Percentiles rank a stretch among this genome's conserved stretches.
Evolutionary conservation across 1,140 invertebrate species (phyloP).

Genomic region (Trichonephila clavipes): DNA sequence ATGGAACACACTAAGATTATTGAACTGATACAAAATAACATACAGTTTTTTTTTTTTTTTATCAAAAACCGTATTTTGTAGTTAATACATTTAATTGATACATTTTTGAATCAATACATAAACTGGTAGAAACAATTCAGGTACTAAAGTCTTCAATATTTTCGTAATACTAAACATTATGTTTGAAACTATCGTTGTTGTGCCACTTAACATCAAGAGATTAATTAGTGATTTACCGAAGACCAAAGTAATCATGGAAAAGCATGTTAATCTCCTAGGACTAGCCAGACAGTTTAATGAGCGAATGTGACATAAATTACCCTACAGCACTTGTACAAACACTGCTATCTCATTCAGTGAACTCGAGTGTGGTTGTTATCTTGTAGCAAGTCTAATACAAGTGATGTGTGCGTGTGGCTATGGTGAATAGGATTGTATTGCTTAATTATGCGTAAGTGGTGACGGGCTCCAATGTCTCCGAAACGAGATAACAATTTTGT

Average conservation of each 20-base stretch:
- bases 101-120: neutral
- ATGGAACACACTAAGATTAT: too few species aligned
- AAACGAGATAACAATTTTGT: neutral
- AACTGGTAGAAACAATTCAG: neutral
- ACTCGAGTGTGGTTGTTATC: slow-evolving; percentile 28
- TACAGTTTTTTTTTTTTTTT: too few species aligned
- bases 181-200: neutral
- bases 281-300: slow-evolving; percentile 56
- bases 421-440: slow-evolving; percentile 10
- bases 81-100: too few species aligned
- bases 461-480: neutral
- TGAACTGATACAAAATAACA: too few species aligned
- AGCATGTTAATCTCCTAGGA: neutral
- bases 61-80: too few species aligned
- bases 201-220: slow-evolving; percentile 26
- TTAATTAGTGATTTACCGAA: slow-evolving; percentile 56
- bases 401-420: neutral
- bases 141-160: neutral
- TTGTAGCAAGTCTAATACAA: slow-evolving; percentile 20
- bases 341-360: neutral
- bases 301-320: slow-evolving; percentile 75
- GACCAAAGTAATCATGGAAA: neutral
- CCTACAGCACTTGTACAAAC: slow-evolving; percentile 55
- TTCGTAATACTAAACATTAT: neutral
- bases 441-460: neutral